Evolutionary conservation across 2,888 invertebrate genomes (phyloP), one percentile per base, ranked within the genome.

Genomic region (Deilephila elpenor): DNA sequence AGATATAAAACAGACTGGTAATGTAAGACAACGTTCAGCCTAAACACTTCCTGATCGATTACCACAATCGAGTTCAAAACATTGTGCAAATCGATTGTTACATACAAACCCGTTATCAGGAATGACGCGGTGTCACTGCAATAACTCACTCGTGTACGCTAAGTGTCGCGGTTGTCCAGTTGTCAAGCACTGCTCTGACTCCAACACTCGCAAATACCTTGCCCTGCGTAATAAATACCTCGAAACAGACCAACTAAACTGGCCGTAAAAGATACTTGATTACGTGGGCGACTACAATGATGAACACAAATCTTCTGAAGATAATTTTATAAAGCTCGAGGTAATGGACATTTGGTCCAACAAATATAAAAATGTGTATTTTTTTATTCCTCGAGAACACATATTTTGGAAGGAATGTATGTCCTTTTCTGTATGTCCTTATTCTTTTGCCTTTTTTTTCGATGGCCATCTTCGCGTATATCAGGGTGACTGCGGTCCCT

Each of bases 221-320:
- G 64, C 44, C 44, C 67, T 67, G 67, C 25, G 67, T 67, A 67
- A 67, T 67, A 67, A 51, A 67, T 67, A 67, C 67, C 67, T 51
- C 25, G 25, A 67, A 67, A 67, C 64, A 64, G 20, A 25, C 25
- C 20, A 67, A 25, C 25, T 82, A 79, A 82, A 80, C 64, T 67
- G 20, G 44, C 44, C n/a, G 56, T 56, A 56, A 56, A 56, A 56
- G 56, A 56, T 56, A 56, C 56, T 56, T n/a, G 56, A 56, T 56
- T 56, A n/a, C n/a, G 56, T 56, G 56, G 56, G 56, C n/a, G 56
- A 7, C 5, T 56, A 56, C 19, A 5, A 19, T n/a, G n/a, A n/a
- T 17, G 19, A 56, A 56, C 56, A n/a, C 56, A 6, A n/a, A n/a
- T 6, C 25, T 0, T 25, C n/a, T n/a, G n/a, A 19, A n/a, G 5